A percentile compares a stretch with the other conserved stretches of the same genome.
phyloP scores from a whole-genome alignment of 2,888 invertebrate species.

The Caenorhabditis wallacei region DNA sequence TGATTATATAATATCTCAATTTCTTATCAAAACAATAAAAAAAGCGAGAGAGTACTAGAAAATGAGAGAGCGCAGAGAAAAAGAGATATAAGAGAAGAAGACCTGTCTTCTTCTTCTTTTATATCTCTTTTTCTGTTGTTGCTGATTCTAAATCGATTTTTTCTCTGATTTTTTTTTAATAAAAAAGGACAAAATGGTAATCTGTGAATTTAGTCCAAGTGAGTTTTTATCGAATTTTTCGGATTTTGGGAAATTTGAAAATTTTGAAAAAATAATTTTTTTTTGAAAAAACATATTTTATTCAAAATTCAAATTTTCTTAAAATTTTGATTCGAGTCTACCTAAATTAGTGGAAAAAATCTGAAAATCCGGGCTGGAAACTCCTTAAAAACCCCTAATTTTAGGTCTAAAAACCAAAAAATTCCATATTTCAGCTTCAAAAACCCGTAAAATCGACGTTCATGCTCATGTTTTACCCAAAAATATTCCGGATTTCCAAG shows the following conservation, averaged over 20 bases:
- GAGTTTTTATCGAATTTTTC: not conserved
- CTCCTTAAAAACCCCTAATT: too few species aligned
- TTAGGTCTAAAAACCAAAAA: too few species aligned
- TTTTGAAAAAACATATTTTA: too few species aligned
- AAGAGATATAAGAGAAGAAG: not conserved
- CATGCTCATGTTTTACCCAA: constrained; percentile 86
- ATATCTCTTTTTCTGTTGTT: not conserved
- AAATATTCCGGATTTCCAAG: constrained; percentile 85
- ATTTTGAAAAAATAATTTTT: not conserved
- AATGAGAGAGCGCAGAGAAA: too few species aligned
- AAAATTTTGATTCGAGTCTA: too few species aligned
- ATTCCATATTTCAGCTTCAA: constrained; percentile 54
- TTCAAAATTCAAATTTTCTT: too few species aligned
- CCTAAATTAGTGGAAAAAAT: too few species aligned
- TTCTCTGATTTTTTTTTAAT: not conserved
- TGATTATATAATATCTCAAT: not conserved
- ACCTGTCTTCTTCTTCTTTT: not conserved
- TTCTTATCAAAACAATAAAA: not conserved
- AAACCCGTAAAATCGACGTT: constrained; percentile 85
- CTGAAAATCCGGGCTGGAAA: too few species aligned
- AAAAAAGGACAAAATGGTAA: constrained; percentile 27
- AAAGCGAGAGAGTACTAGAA: not conserved
- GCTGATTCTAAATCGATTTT: not conserved
- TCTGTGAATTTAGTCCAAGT: constrained; percentile 61
- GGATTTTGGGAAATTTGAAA: not conserved